A percentile compares a stretch with the other conserved stretches of the same genome.
phyloP scores from a whole-genome alignment of 2,888 invertebrate genomes.

The Cremastinae sp. region DNA sequence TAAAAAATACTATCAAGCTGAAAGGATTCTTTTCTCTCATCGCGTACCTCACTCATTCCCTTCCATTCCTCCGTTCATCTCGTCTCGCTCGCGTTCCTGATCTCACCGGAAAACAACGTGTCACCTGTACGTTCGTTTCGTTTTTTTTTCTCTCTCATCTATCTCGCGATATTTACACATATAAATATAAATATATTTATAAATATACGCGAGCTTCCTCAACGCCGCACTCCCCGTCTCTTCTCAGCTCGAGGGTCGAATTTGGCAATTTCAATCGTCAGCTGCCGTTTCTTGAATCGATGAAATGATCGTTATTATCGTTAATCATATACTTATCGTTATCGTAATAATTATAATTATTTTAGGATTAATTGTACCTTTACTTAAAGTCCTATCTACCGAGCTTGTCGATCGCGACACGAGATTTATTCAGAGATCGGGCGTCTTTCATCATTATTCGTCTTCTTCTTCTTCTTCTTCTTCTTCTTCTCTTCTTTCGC shows the following conservation, averaged over 20 bases:
- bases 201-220: too few species aligned
- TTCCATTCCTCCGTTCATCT: conserved; percentile 13
- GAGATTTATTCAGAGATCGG: conserved; percentile 56
- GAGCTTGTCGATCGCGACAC: conserved; percentile 60
- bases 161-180: neutral
- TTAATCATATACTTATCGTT: conserved; percentile 40
- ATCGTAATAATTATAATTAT: conserved; percentile 55
- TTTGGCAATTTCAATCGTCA: conserved; percentile 49
- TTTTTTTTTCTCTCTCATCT: neutral
- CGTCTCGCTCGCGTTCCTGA: conserved; percentile 12
- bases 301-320: conserved; percentile 27
- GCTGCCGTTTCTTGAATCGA: conserved; percentile 45
- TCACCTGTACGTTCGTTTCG: too few species aligned
- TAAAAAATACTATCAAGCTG: conserved; percentile 64
- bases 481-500: too few species aligned
- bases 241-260: conserved; percentile 30
- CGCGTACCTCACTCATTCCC: neutral
- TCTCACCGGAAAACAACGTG: conserved; percentile 37
- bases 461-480: conserved; percentile 66
- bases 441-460: too few species aligned
- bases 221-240: too few species aligned
- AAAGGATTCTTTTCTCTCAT: conserved; percentile 48
- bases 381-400: conserved; percentile 72
- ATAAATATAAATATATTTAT: conserved; percentile 10
- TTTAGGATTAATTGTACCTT: conserved; percentile 73